These are phyloP conservation scores for Zhuqinia jingwanae DNA, from an alignment of 2,888 invertebrate genomes.

Conservation along the genomic window DNA sequence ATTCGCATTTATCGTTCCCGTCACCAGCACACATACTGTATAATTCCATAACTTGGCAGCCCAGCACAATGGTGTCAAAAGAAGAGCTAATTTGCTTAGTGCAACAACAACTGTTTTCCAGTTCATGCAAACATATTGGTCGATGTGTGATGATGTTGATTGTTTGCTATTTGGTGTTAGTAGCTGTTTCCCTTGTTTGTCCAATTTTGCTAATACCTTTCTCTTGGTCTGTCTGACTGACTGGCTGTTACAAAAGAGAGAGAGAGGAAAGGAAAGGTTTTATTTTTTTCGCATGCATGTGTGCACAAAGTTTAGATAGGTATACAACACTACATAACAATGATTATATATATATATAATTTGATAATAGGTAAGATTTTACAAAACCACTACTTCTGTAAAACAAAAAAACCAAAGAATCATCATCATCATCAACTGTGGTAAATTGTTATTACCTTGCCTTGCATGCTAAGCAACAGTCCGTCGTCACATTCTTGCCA, in stretches of 20 bases:
- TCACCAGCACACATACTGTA: not conserved
- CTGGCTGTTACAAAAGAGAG: no score
- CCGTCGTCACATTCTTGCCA: conserved; percentile 60
- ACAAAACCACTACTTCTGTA: conserved; percentile 11
- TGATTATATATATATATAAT: conserved; percentile 19
- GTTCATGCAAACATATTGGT: conserved; percentile 1
- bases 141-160: not conserved
- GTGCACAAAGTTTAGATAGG: not conserved
- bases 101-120: conserved; percentile 27
- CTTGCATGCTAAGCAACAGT: conserved; percentile 57
- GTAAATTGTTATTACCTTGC: conserved; percentile 66
- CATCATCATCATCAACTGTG: conserved; percentile 48
- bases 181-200: not conserved
- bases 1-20: not conserved
- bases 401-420: not conserved
- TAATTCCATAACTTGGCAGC: not conserved
- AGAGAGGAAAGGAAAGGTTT: not conserved
- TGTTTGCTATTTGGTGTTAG: not conserved
- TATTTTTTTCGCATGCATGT: conserved; percentile 24
- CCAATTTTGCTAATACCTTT: conserved; percentile 7
- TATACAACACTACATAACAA: not conserved
- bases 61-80: not conserved
- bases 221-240: not conserved
- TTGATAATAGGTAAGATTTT: conserved; percentile 34
- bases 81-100: conserved; percentile 57